Conservation (phyloP, 53 echinoderm and acorn worm genomes). For the Paracentrotus lividus region DNA sequence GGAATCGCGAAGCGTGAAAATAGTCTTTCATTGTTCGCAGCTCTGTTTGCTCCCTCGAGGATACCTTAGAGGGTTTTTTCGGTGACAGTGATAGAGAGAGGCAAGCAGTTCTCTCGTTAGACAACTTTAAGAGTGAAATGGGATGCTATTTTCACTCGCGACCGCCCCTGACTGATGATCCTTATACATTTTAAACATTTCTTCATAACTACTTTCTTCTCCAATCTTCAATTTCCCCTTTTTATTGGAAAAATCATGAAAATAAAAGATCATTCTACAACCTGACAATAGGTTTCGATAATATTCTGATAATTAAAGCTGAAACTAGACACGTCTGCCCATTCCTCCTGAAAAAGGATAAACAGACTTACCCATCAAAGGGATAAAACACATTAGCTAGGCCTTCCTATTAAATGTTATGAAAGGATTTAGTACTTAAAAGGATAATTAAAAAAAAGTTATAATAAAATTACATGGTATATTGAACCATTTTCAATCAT, state of each 20-base stretch:
- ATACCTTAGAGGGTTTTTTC: conserved; percentile 46
- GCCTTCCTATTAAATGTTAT: too few relatives aligned
- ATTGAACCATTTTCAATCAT: too few relatives aligned
- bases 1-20: conserved; percentile 71
- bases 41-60: conserved; percentile 66
- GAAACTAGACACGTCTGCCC: too few relatives aligned
- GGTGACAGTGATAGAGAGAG: conserved; percentile 67
- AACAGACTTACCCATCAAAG: too few relatives aligned
- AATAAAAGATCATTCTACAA: too few relatives aligned
- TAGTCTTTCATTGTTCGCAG: conserved; percentile 71
- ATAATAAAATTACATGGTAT: too few relatives aligned
- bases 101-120: conserved; percentile 42
- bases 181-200: conserved; percentile 17
- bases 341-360: too few relatives aligned
- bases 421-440: too few relatives aligned
- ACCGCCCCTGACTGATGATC: conserved; percentile 32
- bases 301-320: neutral
- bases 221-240: conserved; percentile 10
- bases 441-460: too few relatives aligned
- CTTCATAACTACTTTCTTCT: neutral
- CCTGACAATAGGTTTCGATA: neutral
- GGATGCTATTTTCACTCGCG: conserved; percentile 20
- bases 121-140: conserved; percentile 11
- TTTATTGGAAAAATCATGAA: neutral
- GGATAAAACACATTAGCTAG: too few relatives aligned